Evolutionary conservation across 2,888 invertebrate species (phyloP), one percentile per base, ranked within the genome.

Genomic region (Chelonus formosanus): DNA sequence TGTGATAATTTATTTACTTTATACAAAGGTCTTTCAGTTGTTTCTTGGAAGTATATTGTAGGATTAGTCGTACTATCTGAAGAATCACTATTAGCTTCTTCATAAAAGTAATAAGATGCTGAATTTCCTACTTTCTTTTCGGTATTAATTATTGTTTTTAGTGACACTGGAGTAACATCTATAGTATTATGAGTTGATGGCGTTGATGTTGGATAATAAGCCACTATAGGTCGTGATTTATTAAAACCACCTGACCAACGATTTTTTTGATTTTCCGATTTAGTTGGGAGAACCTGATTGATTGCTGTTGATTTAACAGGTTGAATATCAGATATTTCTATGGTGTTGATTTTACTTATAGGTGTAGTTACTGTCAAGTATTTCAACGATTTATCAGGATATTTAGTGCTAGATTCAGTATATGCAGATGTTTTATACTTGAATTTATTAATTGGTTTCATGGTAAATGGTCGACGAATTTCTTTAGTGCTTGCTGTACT

Each of bases 51-150:
- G 45, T 75, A 78, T 44, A 71, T 56, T 3, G 63, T 71, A 35
- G 73, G 77, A 57, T 70, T 76, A 3, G 79, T 74, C 0, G 78
- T 77, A 3, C 76, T 75, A 2, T 67, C 71, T 0, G 73, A 68
- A 40, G 79, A 75, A 5, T 77, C 78, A 34, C 79, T 77, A 56
- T 68, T 77, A 0, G 83, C 77, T 77, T 91, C 91, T 69, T 91
- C 90, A 73, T 90, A 91, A 76, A 90, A 91, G 75, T 88, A 91
- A 81, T 89, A 91, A 5, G 90, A 90, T 1, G 89, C 87, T 40
- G 78, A 81, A 35, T 76, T 77, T 1, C 67, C 71, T 0, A 73
- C 71, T n/a, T 71, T 74, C 7, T 70, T 67, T 58, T 67, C 70
- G 5, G 75, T 75, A 0, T 76, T 76, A 2, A 77, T 57, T 55